phyloP scores from a whole-genome alignment of 2,888 invertebrate genomes.

The Cynaeus angustus region DNA sequence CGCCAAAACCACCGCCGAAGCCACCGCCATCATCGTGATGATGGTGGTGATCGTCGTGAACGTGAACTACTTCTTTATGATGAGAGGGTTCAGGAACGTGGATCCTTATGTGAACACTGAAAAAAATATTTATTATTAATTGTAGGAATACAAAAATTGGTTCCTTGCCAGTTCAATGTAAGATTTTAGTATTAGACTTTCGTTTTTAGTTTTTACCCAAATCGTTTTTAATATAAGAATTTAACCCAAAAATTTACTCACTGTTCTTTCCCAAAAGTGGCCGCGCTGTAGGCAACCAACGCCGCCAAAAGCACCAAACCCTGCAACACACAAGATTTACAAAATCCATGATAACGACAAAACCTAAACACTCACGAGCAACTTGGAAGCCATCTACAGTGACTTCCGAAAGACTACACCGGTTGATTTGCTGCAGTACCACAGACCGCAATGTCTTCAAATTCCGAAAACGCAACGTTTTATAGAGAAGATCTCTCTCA shows the following conservation, averaged over 20 bases:
- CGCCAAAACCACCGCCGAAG: conserved; percentile 66
- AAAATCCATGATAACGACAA: not conserved
- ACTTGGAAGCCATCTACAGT: conserved; percentile 55
- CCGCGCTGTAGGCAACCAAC: conserved; percentile 46
- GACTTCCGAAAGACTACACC: conserved; percentile 51
- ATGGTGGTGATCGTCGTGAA: conserved; percentile 30
- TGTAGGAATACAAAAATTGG: too few relatives aligned
- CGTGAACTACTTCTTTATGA: conserved; percentile 35
- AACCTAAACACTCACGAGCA: conserved; percentile 53
- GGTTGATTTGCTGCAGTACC: conserved; percentile 49
- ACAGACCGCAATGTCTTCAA: conserved; percentile 51
- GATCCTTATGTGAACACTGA: conserved; percentile 46
- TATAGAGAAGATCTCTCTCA: conserved; percentile 57
- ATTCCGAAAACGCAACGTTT: conserved; percentile 53
- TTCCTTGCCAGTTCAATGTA: too few relatives aligned
- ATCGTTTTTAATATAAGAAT: too few relatives aligned
- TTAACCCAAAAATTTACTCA: conserved; percentile 27
- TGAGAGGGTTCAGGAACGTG: conserved; percentile 41
- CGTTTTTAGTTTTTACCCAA: too few relatives aligned
- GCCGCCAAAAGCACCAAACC: conserved; percentile 38
- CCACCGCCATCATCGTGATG: conserved; percentile 44
- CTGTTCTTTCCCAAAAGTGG: conserved; percentile 50
- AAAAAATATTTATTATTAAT: conserved; percentile 22
- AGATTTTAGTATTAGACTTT: too few relatives aligned
- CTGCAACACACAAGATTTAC: conserved; percentile 32